Evolutionary conservation across 2,888 invertebrate genomes (phyloP), one percentile per base, ranked within the genome.

Genomic region (Aromia moschata): DNA sequence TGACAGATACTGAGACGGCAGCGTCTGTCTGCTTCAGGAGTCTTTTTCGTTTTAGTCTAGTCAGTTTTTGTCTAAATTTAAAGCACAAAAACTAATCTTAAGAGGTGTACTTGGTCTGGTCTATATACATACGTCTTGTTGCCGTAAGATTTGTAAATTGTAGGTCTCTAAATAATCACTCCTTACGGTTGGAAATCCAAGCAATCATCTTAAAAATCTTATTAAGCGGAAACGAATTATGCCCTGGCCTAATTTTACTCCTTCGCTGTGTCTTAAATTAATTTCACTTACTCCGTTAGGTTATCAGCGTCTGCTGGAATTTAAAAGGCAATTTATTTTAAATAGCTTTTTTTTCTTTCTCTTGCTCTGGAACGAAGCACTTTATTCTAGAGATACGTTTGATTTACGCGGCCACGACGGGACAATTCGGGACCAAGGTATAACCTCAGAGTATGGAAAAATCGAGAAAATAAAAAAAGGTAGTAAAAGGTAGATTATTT

Each of bases 281-380:
- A 54, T 60, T 57, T 49, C 25, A 51, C 44, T 53, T 40, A 53
- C 49, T 51, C 47, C 40, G 53, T 33, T 46, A 43, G 14, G 47
- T 57, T 57, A 60, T 60, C 56, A 57, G 25, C 57, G 47, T 37
- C 54, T 47, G 53, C 60, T 49, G 53, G n/a, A 52, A 53, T 52
- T 62, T 58, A 55, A 62, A 58, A 37, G 52, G 38, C 57, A 58
- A 62, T 62, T 55, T 62, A 45, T 56, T 54, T 62, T 41, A 58
- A 55, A 49, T 38, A 3, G 30, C 46, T 56, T 46, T 56, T 52
- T 52, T 36, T 18, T 15, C 36, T 36, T 38, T 45, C 46, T 45
- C 15, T 31, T 7, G 31, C 30, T 10, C 12, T 7, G n/a, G 25
- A 15, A 10, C 16, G 14, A 31, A n/a, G 45, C 11, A 5, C 7